Evolutionary conservation across 2,888 invertebrate genomes (phyloP), one percentile per base, ranked within the genome.

Genomic region (Epirrita christyi): DNA sequence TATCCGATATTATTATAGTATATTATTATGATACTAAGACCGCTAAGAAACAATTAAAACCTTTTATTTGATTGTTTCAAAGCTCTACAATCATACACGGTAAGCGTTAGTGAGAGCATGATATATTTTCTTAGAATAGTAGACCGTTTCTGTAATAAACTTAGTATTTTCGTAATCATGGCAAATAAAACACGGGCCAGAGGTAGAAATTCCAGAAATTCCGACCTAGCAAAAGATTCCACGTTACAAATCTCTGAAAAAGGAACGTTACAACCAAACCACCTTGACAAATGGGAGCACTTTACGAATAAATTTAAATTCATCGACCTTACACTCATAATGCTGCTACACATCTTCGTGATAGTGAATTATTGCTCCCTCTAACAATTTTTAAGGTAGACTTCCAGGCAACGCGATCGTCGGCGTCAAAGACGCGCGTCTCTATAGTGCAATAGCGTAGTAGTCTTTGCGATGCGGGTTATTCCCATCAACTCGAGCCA

Each of bases 221-320:
- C 52, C 52, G 14, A 13, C 15, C 28, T 8, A 10, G 41, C 14
- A 34, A 58, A 45, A 45, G 54, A 46, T 37, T 53, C 29, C 27
- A 42, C 36, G n/a, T 45, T 36, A 55, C 55, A 47, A 55, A 55
- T 52, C 47, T 47, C 21, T 40, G 8, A 41, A 46, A 54, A 42
- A 47, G 45, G 50, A 59, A 56, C 52, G 47, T 53, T 61, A 59
- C 56, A 59, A 61, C 61, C 57, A 40, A 56, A 66, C 8, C 42
- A 36, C 37, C 45, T 50, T 68, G 67, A 74, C 69, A 70, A 70
- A 70, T 67, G 65, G 53, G 28, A 58, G 62, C 71, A 63, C 68
- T 72, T 71, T 71, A 67, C 64, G 67, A 68, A 70, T 70, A 73
- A 73, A 73, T 75, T 75, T 73, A 73, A 75, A 76, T 73, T 73